Evolutionary conservation across 2,113 vertebrate species (phyloP).

Genomic region (Dasyurus viverrinus): DNA sequence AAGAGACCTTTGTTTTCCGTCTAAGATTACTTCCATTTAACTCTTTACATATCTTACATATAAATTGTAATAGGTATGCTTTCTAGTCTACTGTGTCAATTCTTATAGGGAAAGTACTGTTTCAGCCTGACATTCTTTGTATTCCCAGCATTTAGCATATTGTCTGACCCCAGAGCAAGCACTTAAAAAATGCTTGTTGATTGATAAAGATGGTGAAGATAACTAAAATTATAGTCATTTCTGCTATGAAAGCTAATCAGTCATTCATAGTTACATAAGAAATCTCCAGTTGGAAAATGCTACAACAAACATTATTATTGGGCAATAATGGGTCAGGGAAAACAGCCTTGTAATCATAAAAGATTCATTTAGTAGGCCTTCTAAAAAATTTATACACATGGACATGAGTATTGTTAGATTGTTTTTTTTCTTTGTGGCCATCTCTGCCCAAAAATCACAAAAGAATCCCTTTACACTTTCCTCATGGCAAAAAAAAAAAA

Average conservation of each 20-base stretch:
- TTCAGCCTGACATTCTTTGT: not conserved
- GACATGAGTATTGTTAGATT: not conserved
- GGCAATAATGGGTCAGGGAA: slow-evolving; percentile 63
- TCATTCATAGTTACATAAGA: slow-evolving; percentile 55
- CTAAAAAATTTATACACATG: slow-evolving; percentile 31
- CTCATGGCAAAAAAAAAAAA: slow-evolving; percentile 3
- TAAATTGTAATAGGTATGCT: not conserved
- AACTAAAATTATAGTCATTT: slow-evolving; percentile 46
- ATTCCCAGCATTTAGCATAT: not conserved
- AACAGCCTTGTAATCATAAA: slow-evolving; percentile 56
- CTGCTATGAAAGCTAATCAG: slow-evolving; percentile 53
- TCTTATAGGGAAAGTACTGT: not conserved
- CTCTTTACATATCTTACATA: not conserved
- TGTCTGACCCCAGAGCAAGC: not conserved
- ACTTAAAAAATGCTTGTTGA: not conserved
- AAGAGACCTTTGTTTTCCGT: not conserved
- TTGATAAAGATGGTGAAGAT: slow-evolving; percentile 16
- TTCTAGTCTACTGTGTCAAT: not conserved
- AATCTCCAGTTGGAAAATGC: slow-evolving; percentile 65
- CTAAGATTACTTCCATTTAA: not conserved
- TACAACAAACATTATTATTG: slow-evolving; percentile 63
- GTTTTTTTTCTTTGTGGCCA: not conserved
- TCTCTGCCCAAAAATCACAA: slow-evolving; percentile 51
- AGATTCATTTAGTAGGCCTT: slow-evolving; percentile 43
- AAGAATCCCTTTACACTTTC: slow-evolving; percentile 1